Evolutionary conservation across 2,797 vertebrate genomes (phyloP), one percentile per base, ranked within the genome.

Genomic region (Avahi laniger): DNA sequence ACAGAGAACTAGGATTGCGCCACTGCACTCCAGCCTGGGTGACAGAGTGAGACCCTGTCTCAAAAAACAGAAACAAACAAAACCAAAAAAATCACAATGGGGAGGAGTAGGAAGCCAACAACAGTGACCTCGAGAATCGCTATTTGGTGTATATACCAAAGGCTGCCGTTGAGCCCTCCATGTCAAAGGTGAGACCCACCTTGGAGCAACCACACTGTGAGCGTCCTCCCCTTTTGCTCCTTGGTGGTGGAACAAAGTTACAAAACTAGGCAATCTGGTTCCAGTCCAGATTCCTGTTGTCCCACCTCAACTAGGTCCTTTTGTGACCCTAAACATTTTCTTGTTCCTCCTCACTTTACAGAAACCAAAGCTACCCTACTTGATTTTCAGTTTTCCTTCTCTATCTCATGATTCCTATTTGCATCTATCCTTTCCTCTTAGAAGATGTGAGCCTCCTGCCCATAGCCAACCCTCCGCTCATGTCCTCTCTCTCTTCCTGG

Each of bases 301-400:
- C 41, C 80, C 17, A 70, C 22, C 6, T 46, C 65, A 79, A n/a
- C 0, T 63, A 73, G 50, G 59, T 86, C 57, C 18, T 83, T 80
- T 72, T 81, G 26, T 11, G 96, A n/a, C 22, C 24, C 46, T 72
- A 79, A 69, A 43, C 43, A 4, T 81, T 78, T 59, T 73, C 11
- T 83, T 46, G 30, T 24, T 69, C 46, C 43, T 91, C 43, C 11
- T 72, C 54, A 57, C n/a, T 73, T 89, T 26, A 50, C 17, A 73
- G 79, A 85, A 78, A 79, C 26, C 88, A 50, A 43, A 83, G 33
- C 28, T 69, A 63, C 41, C 63, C 41, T 48, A 26, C 59, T 69
- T 86, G 30, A 70, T 79, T 89, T 87, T 93, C 82, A 93, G 80
- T 89, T 87, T 50, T 50, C 63, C 28, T 95, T 91, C 8, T 88